Conservation (phyloP, 2,888 invertebrate genomes). For the Mycalesis mineus region DNA sequence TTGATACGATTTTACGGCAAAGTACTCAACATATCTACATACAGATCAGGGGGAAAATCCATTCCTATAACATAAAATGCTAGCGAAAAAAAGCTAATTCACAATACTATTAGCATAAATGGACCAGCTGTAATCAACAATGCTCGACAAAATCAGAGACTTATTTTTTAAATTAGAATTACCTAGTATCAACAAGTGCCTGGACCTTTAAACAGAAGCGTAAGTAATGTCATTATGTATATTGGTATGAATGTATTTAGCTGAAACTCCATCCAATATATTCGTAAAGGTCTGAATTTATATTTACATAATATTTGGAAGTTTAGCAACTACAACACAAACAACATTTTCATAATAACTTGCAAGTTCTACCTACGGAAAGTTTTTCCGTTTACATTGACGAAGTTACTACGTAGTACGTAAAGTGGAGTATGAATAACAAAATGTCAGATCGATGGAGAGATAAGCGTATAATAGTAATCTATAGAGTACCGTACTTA, state of each 20-base stretch:
- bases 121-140: background rate
- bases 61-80: no score
- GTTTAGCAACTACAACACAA: background rate
- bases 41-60: no score
- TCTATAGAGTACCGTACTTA: no score
- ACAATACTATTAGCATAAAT: no score
- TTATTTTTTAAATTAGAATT: no score
- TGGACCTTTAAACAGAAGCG: no score
- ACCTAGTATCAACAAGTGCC: no score
- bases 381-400: constrained; percentile 1
- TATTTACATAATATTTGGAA: constrained; percentile 1
- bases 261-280: background rate
- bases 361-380: background rate
- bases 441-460: background rate
- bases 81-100: no score
- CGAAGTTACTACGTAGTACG: background rate
- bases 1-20: no score
- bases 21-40: no score
- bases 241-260: background rate
- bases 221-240: background rate
- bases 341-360: constrained; percentile 1
- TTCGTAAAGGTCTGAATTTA: background rate
- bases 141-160: no score
- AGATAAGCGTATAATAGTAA: no score
- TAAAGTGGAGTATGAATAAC: background rate